A percentile compares a stretch with the other conserved stretches of the same genome.
phyloP scores from a whole-genome alignment of 2,113 vertebrate genomes.

The Apistogramma diplotaenia region DNA sequence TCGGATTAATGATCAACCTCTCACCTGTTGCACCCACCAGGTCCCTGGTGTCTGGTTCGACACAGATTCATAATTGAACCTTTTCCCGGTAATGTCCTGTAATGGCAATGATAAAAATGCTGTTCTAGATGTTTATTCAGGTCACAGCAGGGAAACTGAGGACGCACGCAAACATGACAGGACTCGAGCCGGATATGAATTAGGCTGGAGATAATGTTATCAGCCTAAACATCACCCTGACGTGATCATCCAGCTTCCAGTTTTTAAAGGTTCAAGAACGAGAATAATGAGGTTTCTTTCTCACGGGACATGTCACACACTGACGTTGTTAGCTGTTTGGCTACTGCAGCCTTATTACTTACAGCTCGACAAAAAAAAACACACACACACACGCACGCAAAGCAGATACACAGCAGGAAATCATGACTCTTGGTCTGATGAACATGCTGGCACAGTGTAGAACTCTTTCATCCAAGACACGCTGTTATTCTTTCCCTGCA shows the following conservation, averaged over 20 bases:
- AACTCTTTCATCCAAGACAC: conserved; percentile 30
- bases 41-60: not conserved
- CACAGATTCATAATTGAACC: conserved; percentile 11
- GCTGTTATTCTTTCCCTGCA: conserved; percentile 6
- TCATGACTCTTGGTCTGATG: conserved; percentile 15
- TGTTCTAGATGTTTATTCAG: conserved; percentile 5
- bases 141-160: not conserved
- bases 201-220: not conserved
- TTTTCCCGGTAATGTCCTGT: conserved; percentile 20
- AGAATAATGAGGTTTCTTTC: conserved; percentile 15
- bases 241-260: not conserved
- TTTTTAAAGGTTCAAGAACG: not conserved
- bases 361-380: not conserved
- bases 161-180: not conserved
- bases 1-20: conserved; percentile 13
- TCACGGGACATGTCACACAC: not conserved
- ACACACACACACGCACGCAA: not conserved
- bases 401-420: conserved; percentile 20
- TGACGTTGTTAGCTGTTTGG: not conserved
- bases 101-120: not conserved
- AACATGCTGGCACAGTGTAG: conserved; percentile 15
- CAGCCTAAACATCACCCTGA: not conserved
- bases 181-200: not conserved
- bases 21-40: not conserved
- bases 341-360: conserved; percentile 13